Evolutionary conservation across 2,797 vertebrate species (phyloP), one percentile per base, ranked within the genome.

Genomic region (Poecilia wingei): DNA sequence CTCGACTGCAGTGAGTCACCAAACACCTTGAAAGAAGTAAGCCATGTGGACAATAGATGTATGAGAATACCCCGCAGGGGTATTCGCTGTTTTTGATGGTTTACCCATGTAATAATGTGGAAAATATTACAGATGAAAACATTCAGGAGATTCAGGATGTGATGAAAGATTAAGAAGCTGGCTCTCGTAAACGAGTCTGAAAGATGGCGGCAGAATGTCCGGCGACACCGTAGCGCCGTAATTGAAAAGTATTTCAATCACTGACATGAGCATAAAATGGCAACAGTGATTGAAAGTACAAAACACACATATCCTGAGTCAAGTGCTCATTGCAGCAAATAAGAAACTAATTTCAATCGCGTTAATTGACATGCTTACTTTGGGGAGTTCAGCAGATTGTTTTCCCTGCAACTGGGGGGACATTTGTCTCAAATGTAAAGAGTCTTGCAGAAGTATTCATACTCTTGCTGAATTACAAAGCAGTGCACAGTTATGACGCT

Each of bases 11-110:
- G 84, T 78, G 86, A 89, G 81, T 86, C 85, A 84, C 74, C 71
- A 74, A 53, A 86, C 84, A 86, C 86, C 79, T 84, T 73, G 78
- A 85, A 53, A 85, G 72, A 84, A 82, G 49, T 76, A 72, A 85
- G 76, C 79, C 78, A 86, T 55, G 83, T 83, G 81, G 80, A 79
- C 66, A 84, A 75, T 64, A 86, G 79, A 88, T 89, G 86, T 73
- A 86, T 33, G 25, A 81, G 85, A 86, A 92, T 82, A 91, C 83
- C 81, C 79, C 79, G 57, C 64, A 82, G 73, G 51, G 51, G 81
- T 83, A 89, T 91, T 91, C 84, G 76, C 49, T 79, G 76, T 51
- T 87, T 91, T 79, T 82, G 73, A 94, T 88, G 89, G 86, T 89
- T 92, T 86, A 85, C 61, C 76, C 46, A 81, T 88, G 78, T 45